Evolutionary conservation across 2,888 invertebrate species (phyloP).

Genomic region (Melanargia galathea): DNA sequence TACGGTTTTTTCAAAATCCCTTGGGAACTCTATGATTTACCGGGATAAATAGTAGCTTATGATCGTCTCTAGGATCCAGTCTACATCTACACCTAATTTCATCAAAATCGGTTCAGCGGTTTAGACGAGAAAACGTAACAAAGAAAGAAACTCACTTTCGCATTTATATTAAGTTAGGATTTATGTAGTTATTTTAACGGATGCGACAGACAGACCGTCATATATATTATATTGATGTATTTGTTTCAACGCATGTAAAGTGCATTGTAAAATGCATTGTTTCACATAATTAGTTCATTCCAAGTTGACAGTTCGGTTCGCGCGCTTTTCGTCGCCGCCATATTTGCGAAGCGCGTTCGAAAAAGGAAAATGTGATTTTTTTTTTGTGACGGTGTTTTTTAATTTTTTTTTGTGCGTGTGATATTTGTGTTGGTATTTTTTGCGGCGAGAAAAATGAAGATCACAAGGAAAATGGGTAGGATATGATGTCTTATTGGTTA

Average conservation of each 20-base stretch:
- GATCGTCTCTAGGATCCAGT: no score
- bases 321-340: constrained; percentile 53
- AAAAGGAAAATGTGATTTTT: constrained; percentile 34
- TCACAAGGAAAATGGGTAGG: constrained; percentile 49
- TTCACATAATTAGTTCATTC: constrained; percentile 42
- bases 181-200: no score
- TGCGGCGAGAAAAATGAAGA: constrained; percentile 48
- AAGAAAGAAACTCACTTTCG: no score
- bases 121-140: no score
- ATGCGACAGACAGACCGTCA: constrained; percentile 4
- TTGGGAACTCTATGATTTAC: no score
- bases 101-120: background rate
- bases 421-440: constrained; percentile 26
- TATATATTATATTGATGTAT: background rate
- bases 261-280: constrained; percentile 11
- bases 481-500: constrained; percentile 1
- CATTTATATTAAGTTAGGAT: no score
- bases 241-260: constrained; percentile 14
- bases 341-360: constrained; percentile 39
- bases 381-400: constrained; percentile 18
- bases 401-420: constrained; percentile 18
- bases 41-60: no score
- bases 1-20: no score
- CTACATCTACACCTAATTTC: no score
- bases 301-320: constrained; percentile 48